Conservation (phyloP, 2,113 vertebrate genomes). For the Piprites chloris region DNA sequence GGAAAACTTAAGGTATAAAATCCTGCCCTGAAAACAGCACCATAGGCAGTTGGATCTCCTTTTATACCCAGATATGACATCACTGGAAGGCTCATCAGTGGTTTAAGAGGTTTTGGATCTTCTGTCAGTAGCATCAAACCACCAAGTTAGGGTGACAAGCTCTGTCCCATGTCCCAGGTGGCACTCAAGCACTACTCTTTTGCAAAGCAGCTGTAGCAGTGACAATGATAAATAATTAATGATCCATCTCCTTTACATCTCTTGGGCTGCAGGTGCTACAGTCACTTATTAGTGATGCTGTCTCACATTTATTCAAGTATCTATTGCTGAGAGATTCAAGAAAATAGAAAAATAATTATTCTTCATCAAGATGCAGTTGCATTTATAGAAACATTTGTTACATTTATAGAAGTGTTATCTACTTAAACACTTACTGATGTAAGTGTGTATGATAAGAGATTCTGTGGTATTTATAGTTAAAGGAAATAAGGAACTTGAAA, state of each 20-base stretch:
- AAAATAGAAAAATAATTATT: constrained; percentile 59
- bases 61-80: background rate
- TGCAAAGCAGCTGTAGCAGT: background rate
- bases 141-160: background rate
- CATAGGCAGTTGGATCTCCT: background rate
- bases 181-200: background rate
- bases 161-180: background rate
- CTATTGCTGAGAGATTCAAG: background rate
- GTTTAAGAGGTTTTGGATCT: background rate
- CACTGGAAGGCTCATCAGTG: background rate
- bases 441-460: background rate
- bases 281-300: background rate
- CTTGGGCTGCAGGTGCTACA: background rate
- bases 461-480: constrained; percentile 1
- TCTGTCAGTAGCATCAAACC: background rate
- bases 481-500: constrained; percentile 10
- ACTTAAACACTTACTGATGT: background rate
- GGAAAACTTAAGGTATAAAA: background rate
- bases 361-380: constrained; percentile 2
- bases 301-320: constrained; percentile 23
- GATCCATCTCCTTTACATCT: background rate
- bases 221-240: constrained; percentile 20
- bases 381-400: constrained; percentile 29
- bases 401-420: constrained; percentile 42
- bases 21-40: background rate